Evolutionary conservation across 2,797 vertebrate genomes (phyloP), one percentile per base, ranked within the genome.

Genomic region (Ptychobarbus kaznakovi): DNA sequence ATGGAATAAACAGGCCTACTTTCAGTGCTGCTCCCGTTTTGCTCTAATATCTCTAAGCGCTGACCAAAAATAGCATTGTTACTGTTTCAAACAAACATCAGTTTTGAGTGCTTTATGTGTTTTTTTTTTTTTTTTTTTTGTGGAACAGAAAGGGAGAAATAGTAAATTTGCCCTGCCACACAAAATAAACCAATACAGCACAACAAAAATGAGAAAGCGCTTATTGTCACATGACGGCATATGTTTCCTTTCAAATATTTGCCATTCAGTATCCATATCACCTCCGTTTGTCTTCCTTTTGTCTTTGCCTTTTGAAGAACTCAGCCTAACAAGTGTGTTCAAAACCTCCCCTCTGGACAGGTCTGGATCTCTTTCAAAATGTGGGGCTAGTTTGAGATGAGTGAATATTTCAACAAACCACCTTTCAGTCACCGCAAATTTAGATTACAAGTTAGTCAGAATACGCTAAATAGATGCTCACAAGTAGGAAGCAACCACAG

Each of bases 1-100:
- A 66, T 77, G 46, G 32, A 76, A 77, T 15, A 66, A 76, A 76
- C 58, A 68, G 44, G 46, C 38, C 22, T 6, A 56, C 49, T 83
- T 68, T 68, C 35, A 44, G 46, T 18, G 4, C 46, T 53, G 42
- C 35, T 81, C 9, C 20, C 46, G 44, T 82, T 56, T 61, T 61
- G 25, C 68, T 20, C 3, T 7, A 81, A 28, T 42, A 38, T 63
- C 1, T 74, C 70, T 38, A 63, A 12, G 38, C 28, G 6, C 70
- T 51, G 28, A 73, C 42, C 18, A 73, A 83, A 82, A 83, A 83
- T 83, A 75, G 42, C 56, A 65, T 46, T 32, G n/a, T 73, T 72
- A 44, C 12, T 28, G 25, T 81, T 72, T 81, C n/a, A 82, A 15
- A 58, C 13, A 51, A 49, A 51, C 18, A 66, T 51, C 61, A 13